Percentiles rank a stretch among this genome's conserved stretches.
Evolutionary conservation across 2,113 vertebrate species (phyloP).

Genomic region (Nyctereutes procyonoides): DNA sequence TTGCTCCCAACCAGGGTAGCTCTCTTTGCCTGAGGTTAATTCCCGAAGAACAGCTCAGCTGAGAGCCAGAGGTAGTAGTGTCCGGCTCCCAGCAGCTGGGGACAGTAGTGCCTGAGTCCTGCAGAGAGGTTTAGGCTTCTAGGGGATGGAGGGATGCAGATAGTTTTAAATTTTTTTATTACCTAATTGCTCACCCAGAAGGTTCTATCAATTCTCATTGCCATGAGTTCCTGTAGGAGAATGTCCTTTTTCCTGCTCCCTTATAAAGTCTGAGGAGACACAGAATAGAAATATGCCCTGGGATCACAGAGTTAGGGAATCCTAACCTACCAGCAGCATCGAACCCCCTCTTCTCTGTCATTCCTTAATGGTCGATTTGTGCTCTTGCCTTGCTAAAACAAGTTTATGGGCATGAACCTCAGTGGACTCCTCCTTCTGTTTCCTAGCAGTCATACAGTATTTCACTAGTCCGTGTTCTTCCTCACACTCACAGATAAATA

Average conservation of each 20-base stretch:
- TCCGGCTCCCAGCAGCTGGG: too few relatives aligned
- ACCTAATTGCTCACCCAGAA: not conserved
- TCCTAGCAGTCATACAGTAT: not conserved
- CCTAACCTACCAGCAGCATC: not conserved
- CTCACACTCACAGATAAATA: not conserved
- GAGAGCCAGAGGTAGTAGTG: not conserved
- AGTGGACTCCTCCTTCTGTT: not conserved
- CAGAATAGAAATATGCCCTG: not conserved
- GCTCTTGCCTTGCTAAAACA: not conserved
- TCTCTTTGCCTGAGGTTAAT: not conserved
- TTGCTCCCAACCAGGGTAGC: not conserved
- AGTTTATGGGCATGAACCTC: not conserved
- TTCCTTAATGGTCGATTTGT: not conserved
- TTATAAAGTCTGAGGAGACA: not conserved
- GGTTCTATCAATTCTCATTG: not conserved
- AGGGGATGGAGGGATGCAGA: not conserved
- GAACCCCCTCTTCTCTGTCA: not conserved
- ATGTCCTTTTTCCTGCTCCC: not conserved
- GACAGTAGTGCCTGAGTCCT: too few relatives aligned
- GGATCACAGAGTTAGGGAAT: not conserved
- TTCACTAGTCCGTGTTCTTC: not conserved
- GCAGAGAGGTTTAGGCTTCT: fast-evolving
- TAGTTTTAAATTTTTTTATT: not conserved
- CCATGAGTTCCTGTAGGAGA: not conserved
- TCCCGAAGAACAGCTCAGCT: not conserved